Base-by-base conservation (phyloP, 2,797 vertebrate species). In the Heteromormyrus szaboi region DNA sequence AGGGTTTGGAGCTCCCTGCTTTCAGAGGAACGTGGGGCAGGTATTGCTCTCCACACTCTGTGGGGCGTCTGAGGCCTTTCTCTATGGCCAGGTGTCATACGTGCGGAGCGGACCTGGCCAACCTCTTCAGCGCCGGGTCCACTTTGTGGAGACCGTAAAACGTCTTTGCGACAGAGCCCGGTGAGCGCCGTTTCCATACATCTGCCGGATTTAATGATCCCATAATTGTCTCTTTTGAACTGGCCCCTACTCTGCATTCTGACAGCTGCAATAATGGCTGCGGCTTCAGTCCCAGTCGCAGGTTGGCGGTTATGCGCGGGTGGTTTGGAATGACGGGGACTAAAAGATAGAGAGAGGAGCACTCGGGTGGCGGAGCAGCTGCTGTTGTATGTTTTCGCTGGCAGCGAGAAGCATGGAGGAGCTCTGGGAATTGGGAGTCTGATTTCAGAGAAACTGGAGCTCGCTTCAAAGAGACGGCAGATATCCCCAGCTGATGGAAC, bases 361-460 rank as follows among this genome's bases (percentile, higher is more conserved):
- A 85, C 87, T 94, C 93, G 90, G 65, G 65, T 37, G 93, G 90
- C 89, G 93, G 86, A 92, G 92, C 93, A 95, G 93, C 93, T 95
- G 93, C 92, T 93, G 93, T 90, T 92, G 53, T 92, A 37, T 94
- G 93, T 94, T 95, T 96, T 93, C 95, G 90, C 94, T 96, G 95
- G 93, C 95, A 94, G 94, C 95, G 91, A 91, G 90, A 93, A 93
- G 90, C 90, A 88, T 94, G 95, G 91, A 91, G 90, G 92, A 93
- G 94, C 92, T 92, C 92, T 94, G 95, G 94, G 94, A 96, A 96
- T 93, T 94, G 90, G 93, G 94, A 96, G 94, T 95, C 94, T 94
- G 93, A 95, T 96, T 96, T 95, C 92, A 94, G 94, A 95, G 96
- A 96, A 97, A 96, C 91, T 92, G 93, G 94, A 97, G 92, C 94